Conservation (phyloP, 2,888 invertebrate genomes). For the Philonicus albiceps region DNA sequence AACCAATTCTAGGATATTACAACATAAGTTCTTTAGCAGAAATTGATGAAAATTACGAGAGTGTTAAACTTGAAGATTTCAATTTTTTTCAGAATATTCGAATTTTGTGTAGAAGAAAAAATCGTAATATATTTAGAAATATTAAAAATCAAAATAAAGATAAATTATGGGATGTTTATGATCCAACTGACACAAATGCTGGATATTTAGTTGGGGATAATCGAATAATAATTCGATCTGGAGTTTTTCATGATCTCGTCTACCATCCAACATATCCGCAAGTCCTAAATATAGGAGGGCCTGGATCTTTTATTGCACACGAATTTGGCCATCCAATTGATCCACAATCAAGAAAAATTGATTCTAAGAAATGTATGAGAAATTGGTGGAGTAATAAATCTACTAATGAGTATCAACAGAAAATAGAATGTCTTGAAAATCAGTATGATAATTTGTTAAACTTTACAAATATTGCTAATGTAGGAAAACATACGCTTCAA, state of each 20-base stretch:
- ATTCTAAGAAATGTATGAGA: not conserved
- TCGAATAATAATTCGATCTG: not conserved
- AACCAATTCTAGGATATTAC: slow-evolving; percentile 1
- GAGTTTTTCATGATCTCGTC: not conserved
- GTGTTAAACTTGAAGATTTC: not conserved
- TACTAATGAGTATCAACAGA: not conserved
- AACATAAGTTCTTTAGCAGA: not conserved
- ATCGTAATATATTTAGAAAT: not conserved
- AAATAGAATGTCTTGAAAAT: not conserved
- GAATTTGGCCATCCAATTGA: slow-evolving; percentile 40
- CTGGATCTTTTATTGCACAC: slow-evolving; percentile 40
- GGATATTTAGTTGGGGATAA: slow-evolving; percentile 19
- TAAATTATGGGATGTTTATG: not conserved
- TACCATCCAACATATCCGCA: slow-evolving; percentile 21
- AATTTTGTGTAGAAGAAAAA: not conserved
- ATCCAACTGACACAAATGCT: slow-evolving; percentile 30
- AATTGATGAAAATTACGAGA: not conserved
- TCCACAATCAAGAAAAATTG: not conserved
- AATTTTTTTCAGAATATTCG: not conserved
- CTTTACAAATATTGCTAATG: not conserved
- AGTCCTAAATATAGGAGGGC: not conserved
- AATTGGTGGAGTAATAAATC: slow-evolving; percentile 7
- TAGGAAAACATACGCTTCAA: slow-evolving; percentile 8
- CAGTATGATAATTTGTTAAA: slow-evolving; percentile 13
- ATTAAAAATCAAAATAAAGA: not conserved